Percentiles rank a stretch among this genome's conserved stretches.
Evolutionary conservation across 2,797 vertebrate species (phyloP).

Genomic region (Pseudomugil tenellus): DNA sequence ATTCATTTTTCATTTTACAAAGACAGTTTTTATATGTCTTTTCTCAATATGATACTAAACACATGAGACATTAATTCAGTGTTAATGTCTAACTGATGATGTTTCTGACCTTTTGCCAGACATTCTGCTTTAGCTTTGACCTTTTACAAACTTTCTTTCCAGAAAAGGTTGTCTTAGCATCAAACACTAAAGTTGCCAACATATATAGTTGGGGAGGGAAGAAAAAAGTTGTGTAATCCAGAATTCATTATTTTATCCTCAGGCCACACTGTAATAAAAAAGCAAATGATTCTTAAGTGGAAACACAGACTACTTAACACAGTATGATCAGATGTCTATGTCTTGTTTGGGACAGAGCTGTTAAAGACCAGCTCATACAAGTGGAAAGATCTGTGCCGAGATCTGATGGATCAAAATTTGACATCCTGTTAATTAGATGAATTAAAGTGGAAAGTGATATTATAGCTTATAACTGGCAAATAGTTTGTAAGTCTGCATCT

Average conservation of each 20-base stretch:
- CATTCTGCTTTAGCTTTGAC: not conserved
- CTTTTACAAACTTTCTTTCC: not conserved
- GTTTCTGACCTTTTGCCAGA: not conserved
- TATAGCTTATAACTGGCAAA: not conserved
- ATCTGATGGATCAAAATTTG: too few species aligned
- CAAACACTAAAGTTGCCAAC: not conserved
- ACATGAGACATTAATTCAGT: not conserved
- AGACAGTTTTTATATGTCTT: not conserved
- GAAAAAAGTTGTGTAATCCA: too few species aligned
- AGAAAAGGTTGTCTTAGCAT: not conserved
- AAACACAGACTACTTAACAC: not conserved
- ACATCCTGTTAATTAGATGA: too few species aligned
- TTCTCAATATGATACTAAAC: not conserved
- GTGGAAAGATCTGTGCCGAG: too few species aligned
- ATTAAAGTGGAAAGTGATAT: not conserved
- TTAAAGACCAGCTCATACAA: not conserved
- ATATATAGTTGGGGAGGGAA: not conserved
- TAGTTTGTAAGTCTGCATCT: not conserved
- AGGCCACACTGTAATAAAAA: too few species aligned
- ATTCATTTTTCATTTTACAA: too few species aligned
- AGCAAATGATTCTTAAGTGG: too few species aligned
- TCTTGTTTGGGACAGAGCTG: too few species aligned
- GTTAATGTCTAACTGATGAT: not conserved
- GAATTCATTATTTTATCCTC: too few species aligned
- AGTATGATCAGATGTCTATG: not conserved